Evolutionary conservation across 2,888 invertebrate genomes (phyloP), one percentile per base, ranked within the genome.

Genomic region (Carterocephalus palaemon): DNA sequence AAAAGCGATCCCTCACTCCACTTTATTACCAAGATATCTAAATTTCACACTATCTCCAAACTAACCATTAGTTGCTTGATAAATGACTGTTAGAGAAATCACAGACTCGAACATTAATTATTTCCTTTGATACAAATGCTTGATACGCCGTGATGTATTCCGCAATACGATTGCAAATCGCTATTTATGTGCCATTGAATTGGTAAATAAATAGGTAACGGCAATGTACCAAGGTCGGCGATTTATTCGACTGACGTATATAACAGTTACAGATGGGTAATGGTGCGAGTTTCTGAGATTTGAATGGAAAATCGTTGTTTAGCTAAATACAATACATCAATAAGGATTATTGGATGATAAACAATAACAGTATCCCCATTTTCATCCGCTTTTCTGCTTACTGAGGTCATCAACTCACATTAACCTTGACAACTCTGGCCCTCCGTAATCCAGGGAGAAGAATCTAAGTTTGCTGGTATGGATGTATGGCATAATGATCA

Each of bases 71-170:
- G 46, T 34, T 23, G 45, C 22, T 46, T 56, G 53, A 54, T 56
- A 51, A 54, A 58, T 53, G 51, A 48, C 46, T 36, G 53, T 52
- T 51, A 33, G 46, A 49, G 51, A 47, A 52, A 51, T 54, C 45
- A 47, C 34, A 38, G 46, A 49, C 42, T 42, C 39, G 43, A 51
- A 53, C 54, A 54, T 56, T 58, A 55, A 58, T 60, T 63, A 64
- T 62, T 55, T 50, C 49, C 51, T 55, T 52, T 54, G 55, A 52
- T 60, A 58, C 48, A 6, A 26, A 46, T 32, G 60, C 60, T 57
- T 63, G 68, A 70, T 70, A 64, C 66, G 70, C 63, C 58, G 28
- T 36, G 43, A 43, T 43, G 23, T 43, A 34, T 36, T 23, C 20
- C 28, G 29, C 12, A 3, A 4, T 12, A 12, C 28, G 19, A n/a